A percentile compares a stretch with the other conserved stretches of the same genome.
phyloP scores from a whole-genome alignment of 2,113 vertebrate genomes.

The Anhinga rufa region DNA sequence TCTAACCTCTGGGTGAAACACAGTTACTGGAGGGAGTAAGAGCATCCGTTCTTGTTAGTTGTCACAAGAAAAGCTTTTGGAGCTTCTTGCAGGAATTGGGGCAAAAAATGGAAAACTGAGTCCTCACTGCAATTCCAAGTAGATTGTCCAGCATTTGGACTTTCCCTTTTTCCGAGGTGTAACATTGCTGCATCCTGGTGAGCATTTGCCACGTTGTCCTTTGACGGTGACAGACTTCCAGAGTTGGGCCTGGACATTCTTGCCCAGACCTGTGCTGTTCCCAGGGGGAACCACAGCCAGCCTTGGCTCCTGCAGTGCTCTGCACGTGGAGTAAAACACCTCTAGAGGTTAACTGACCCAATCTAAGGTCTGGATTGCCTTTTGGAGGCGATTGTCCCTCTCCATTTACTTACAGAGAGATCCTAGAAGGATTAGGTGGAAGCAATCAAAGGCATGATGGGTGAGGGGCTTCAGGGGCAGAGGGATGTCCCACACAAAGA shows the following conservation, averaged over 20 bases:
- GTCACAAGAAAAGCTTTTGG: background rate
- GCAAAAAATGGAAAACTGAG: background rate
- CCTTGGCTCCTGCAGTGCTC: background rate
- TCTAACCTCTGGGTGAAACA: background rate
- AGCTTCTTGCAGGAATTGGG: background rate
- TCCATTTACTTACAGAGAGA: background rate
- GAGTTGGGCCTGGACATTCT: background rate
- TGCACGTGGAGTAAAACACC: accelerated
- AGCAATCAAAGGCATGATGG: background rate
- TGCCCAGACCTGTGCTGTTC: background rate
- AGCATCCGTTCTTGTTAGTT: background rate
- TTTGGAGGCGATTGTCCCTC: background rate
- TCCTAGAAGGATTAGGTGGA: background rate
- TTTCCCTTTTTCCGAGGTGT: background rate
- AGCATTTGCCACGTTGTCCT: background rate
- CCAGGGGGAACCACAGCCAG: background rate
- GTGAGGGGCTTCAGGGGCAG: background rate
- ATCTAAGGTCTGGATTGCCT: background rate
- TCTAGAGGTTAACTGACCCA: background rate
- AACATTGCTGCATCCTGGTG: background rate
- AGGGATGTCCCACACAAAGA: background rate
- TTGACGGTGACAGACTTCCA: background rate
- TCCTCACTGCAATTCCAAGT: background rate
- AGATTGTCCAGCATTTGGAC: background rate
- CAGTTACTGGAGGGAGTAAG: background rate